Percentiles rank a stretch among this genome's conserved stretches.
phyloP scores from a whole-genome alignment of 2,888 invertebrate genomes.

The Protonemura montana region DNA sequence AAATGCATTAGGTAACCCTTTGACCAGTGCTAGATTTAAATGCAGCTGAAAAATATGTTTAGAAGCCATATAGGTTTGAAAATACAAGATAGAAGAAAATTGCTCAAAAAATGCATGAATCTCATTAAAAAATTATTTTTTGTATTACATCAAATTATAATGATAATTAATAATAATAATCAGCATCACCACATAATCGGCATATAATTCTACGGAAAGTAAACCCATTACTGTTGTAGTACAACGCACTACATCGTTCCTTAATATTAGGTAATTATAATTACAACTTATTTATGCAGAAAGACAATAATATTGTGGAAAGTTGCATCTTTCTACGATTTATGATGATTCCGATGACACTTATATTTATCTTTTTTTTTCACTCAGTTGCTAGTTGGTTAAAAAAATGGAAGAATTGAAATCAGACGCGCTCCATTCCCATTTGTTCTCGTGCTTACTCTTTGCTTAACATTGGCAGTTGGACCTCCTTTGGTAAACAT shows the following conservation, averaged over 20 bases:
- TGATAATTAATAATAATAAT: neutral
- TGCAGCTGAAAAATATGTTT: neutral
- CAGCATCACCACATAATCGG: neutral
- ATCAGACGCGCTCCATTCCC: neutral
- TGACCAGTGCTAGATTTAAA: conserved; percentile 4
- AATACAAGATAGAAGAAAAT: neutral
- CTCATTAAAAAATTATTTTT: neutral
- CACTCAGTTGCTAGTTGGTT: neutral
- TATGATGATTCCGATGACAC: neutral
- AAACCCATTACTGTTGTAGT: neutral
- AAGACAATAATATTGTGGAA: neutral
- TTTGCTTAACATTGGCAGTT: neutral
- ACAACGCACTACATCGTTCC: neutral
- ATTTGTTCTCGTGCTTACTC: conserved; percentile 7
- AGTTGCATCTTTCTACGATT: neutral
- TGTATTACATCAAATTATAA: neutral
- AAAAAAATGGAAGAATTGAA: neutral
- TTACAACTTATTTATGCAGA: neutral
- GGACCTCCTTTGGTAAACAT: neutral
- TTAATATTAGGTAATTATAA: neutral
- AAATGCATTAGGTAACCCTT: neutral
- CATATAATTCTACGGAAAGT: neutral
- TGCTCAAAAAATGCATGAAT: neutral
- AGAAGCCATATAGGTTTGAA: neutral
- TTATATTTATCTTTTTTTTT: neutral